Evolutionary conservation across 2,888 invertebrate species (phyloP).

Genomic region (Netelia melanura): DNA sequence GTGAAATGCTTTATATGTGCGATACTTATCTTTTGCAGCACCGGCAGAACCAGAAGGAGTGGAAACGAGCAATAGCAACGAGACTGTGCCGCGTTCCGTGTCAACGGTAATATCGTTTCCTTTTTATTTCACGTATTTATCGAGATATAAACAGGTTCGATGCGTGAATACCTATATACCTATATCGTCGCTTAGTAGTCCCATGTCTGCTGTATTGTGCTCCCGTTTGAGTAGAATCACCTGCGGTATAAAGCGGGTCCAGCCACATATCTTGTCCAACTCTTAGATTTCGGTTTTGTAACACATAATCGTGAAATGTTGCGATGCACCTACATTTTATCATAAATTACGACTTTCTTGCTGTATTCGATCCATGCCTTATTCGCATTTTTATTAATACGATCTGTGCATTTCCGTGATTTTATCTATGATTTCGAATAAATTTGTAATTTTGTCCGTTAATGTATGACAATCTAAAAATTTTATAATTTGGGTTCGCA

Average conservation of each 20-base stretch:
- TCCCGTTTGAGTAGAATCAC: slow-evolving; percentile 1
- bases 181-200: slow-evolving; percentile 7
- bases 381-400: background rate
- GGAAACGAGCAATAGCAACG: slow-evolving; percentile 50
- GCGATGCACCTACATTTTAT: background rate
- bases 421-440: too few relatives aligned
- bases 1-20: slow-evolving; percentile 72
- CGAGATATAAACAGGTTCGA: slow-evolving; percentile 71
- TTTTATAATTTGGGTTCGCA: too few relatives aligned
- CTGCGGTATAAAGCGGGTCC: slow-evolving; percentile 7
- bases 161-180: slow-evolving; percentile 22
- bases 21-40: slow-evolving; percentile 72
- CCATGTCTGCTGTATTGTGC: slow-evolving; percentile 8
- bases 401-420: background rate
- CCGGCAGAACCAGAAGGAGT: slow-evolving; percentile 51
- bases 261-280: slow-evolving; percentile 70
- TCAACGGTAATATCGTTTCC: slow-evolving; percentile 74
- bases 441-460: too few relatives aligned
- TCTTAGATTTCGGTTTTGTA: slow-evolving; percentile 66
- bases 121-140: slow-evolving; percentile 75
- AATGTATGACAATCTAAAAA: background rate
- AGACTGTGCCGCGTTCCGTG: slow-evolving; percentile 70
- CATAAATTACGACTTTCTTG: background rate
- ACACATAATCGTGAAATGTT: slow-evolving; percentile 6
- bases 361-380: background rate